Evolutionary conservation across 2,113 vertebrate species (phyloP), one percentile per base, ranked within the genome.

Genomic region (Seriola quinqueradiata): DNA sequence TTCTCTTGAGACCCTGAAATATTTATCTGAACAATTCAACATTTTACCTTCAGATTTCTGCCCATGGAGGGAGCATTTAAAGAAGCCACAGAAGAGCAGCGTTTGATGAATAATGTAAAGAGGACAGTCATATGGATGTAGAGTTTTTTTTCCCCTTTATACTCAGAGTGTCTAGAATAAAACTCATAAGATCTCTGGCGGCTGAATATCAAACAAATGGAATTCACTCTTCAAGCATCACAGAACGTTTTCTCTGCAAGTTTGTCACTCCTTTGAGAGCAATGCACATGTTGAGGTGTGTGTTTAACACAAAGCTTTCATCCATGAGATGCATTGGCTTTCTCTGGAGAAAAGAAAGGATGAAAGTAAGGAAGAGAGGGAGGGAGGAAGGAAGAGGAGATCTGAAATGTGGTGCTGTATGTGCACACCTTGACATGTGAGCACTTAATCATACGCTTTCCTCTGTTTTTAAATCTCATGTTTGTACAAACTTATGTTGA

Each of bases 101-200:
- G 36, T 85, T 89, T 85, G 87, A 92, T 92, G 76, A 93, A 92
- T 92, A 92, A 92, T 92, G 86, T 70, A 93, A 81, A 85, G 63
- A 88, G 88, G 86, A 91, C 90, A 90, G 61, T 82, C 46, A 19
- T 81, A 74, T 77, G 77, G 77, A 86, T 85, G 79, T 86, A 23
- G 46, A 75, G 32, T 42, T 65, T 69, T 85, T 55, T 54, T 21
- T 54, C 8, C 17, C 55, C 50, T 74, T 19, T 54, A 34, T 70
- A 63, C 74, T 69, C 81, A 52, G 46, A 75, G 65, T 32, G 25
- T 87, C 72, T 48, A 67, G 68, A 83, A 84, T 70, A 78, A 91
- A 88, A 69, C 81, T 73, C 75, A 79, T 48, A 63, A 77, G 69
- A 77, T 81, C 79, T 78, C 77, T 23, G n/a, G 70, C 50, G 79